A percentile compares a stretch with the other conserved stretches of the same genome.
Evolutionary conservation across 2,888 invertebrate species (phyloP).

Genomic region (Cryptops parisi): DNA sequence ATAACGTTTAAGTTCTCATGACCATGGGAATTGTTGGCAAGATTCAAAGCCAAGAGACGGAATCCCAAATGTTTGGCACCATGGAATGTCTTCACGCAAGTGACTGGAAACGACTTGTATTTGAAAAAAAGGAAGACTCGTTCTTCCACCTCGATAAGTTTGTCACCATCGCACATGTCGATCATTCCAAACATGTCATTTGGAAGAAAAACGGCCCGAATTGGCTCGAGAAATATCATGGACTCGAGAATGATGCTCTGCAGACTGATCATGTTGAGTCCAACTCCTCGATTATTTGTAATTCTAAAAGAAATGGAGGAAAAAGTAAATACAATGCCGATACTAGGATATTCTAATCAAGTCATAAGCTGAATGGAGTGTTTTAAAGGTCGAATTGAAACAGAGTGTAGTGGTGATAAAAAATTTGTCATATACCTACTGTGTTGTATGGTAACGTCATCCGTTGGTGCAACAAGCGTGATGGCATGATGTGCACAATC

Average conservation of each 20-base stretch:
- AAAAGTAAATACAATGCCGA: neutral
- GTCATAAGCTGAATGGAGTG: neutral
- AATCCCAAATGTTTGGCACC: slow-evolving; percentile 24
- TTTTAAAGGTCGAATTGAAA: neutral
- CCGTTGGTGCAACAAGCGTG: slow-evolving; percentile 75
- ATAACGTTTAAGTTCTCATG: slow-evolving; percentile 72
- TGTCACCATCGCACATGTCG: slow-evolving; percentile 90
- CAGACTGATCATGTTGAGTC: slow-evolving; percentile 72
- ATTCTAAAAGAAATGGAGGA: no score
- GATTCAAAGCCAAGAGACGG: slow-evolving; percentile 69
- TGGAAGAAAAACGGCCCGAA: slow-evolving; percentile 59
- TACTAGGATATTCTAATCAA: neutral
- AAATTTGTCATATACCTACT: slow-evolving; percentile 38
- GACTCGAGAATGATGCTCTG: slow-evolving; percentile 85
- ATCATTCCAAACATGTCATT: slow-evolving; percentile 86
- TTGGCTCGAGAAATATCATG: slow-evolving; percentile 73
- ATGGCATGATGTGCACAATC: slow-evolving; percentile 82
- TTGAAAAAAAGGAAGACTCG: slow-evolving; percentile 87
- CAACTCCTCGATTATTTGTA: slow-evolving; percentile 71
- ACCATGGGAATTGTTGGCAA: slow-evolving; percentile 72
- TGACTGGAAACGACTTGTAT: slow-evolving; percentile 89
- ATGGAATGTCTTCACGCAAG: slow-evolving; percentile 61
- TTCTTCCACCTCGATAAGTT: slow-evolving; percentile 78
- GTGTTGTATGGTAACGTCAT: slow-evolving; percentile 55
- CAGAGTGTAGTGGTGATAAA: no score